Conservation (phyloP, 1,140 invertebrate species). For the Mesaphorura yosii region DNA sequence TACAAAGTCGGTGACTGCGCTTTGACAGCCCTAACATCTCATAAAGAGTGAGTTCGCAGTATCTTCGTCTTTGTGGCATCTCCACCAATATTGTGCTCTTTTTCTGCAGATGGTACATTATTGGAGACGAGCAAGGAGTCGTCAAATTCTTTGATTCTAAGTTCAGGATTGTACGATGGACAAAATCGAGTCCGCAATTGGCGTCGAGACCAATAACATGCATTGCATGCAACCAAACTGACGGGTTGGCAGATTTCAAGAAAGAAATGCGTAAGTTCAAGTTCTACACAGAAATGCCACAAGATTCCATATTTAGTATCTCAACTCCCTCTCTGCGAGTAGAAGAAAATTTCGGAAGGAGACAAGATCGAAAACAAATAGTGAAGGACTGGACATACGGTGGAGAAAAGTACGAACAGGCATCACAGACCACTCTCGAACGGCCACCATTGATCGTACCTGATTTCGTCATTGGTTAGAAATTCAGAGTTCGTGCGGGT, state of each 20-base stretch:
- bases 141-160: slow-evolving; percentile 23
- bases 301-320: too few relatives aligned
- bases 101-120: slow-evolving; percentile 17
- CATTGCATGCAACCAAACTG: slow-evolving; percentile 18
- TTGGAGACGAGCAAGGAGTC: slow-evolving; percentile 23
- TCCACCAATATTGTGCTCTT: neutral
- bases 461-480: slow-evolving; percentile 23
- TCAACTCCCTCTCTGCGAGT: too few relatives aligned
- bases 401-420: slow-evolving; percentile 7
- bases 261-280: slow-evolving; percentile 11
- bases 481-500: too few relatives aligned
- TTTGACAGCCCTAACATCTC: slow-evolving; percentile 13
- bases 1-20: slow-evolving; percentile 18
- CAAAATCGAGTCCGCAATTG: slow-evolving; percentile 7
- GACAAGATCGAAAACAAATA: too few relatives aligned
- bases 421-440: slow-evolving; percentile 25
- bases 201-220: slow-evolving; percentile 6
- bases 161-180: slow-evolving; percentile 25
- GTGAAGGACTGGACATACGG: slow-evolving; percentile 24
- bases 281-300: too few relatives aligned
- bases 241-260: slow-evolving; percentile 14
- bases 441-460: slow-evolving; percentile 6
- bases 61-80: too few relatives aligned
- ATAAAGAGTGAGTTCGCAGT: slow-evolving; percentile 14
- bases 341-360: too few relatives aligned